phyloP scores from a whole-genome alignment of 64 coral and sea anemone species.

The Orbicella faveolata region DNA sequence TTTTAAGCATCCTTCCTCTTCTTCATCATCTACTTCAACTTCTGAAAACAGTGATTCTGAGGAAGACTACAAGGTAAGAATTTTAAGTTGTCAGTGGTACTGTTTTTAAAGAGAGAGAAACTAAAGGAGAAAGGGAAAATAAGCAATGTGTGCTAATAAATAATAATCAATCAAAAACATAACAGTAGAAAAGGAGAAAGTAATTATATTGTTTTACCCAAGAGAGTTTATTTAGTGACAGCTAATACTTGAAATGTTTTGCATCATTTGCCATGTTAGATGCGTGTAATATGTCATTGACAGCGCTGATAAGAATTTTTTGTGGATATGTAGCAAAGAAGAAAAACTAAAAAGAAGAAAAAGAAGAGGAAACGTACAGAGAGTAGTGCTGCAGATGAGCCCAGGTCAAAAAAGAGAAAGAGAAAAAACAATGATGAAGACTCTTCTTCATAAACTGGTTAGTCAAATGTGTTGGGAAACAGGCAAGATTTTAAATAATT shows the following conservation, averaged over 20 bases:
- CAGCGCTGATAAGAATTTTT: too few species aligned
- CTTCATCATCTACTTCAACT: constrained; percentile 46
- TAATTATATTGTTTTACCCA: too few species aligned
- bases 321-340: constrained; percentile 3
- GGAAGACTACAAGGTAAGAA: constrained; percentile 16
- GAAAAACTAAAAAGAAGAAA: constrained; percentile 40
- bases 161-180: too few species aligned
- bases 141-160: too few species aligned
- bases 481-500: too few species aligned
- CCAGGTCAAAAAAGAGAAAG: constrained; percentile 26
- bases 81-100: neutral
- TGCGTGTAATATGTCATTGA: too few species aligned
- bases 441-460: neutral
- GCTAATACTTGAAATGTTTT: too few species aligned
- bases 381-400: constrained; percentile 10
- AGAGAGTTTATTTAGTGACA: too few species aligned
- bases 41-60: constrained; percentile 50
- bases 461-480: neutral
- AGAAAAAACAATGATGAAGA: constrained; percentile 14
- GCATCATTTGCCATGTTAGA: too few species aligned
- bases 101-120: neutral
- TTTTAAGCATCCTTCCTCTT: constrained; percentile 60
- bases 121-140: neutral
- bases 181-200: too few species aligned
- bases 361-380: constrained; percentile 14